phyloP scores from a whole-genome alignment of 37 sponge, comb jelly and placozoan species.

The Petrosia ficiformis region DNA sequence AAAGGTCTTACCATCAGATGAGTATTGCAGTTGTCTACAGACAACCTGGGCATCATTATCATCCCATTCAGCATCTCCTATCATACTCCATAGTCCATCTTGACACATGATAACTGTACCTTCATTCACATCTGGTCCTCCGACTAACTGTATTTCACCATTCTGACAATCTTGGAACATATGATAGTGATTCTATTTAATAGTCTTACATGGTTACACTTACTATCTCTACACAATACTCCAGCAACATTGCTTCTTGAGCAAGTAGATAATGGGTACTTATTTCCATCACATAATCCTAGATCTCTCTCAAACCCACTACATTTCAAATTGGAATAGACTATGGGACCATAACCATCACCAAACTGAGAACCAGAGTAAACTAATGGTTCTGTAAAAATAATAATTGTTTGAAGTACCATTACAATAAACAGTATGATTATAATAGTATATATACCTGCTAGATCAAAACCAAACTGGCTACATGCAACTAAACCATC shows the following conservation, averaged over 20 bases:
- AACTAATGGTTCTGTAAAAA: background rate
- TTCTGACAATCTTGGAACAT: background rate
- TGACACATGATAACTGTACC: background rate
- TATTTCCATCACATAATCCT: background rate
- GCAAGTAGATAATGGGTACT: background rate
- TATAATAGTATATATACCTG: background rate
- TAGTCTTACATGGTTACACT: background rate
- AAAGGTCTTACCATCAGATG: too few species aligned
- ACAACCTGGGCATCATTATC: background rate
- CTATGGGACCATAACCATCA: background rate
- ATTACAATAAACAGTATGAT: background rate
- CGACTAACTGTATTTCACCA: background rate
- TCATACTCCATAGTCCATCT: background rate
- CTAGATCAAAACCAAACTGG: background rate
- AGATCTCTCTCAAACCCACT: background rate
- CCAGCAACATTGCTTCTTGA: slow-evolving; percentile 2
- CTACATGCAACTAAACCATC: slow-evolving; percentile 6
- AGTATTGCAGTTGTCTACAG: background rate
- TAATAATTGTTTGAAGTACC: background rate
- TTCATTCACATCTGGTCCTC: background rate
- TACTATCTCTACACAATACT: slow-evolving; percentile 27
- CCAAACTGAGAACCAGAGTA: slow-evolving; percentile 1
- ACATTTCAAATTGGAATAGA: background rate
- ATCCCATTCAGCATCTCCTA: background rate
- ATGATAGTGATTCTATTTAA: background rate